phyloP scores from a whole-genome alignment of 2,888 invertebrate species.

The Girardia tigrina region DNA sequence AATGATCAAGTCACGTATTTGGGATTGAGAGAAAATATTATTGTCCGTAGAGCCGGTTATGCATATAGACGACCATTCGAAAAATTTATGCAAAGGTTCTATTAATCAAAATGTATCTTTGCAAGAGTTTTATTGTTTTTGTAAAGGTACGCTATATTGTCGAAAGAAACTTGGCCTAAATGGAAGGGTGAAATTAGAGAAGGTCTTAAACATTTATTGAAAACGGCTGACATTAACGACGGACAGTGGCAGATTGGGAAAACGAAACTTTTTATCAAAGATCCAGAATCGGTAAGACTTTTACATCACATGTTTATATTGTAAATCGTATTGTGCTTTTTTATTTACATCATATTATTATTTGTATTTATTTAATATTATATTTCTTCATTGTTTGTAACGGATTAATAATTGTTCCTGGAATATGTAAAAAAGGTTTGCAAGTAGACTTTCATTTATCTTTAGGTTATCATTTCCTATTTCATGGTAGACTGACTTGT shows the following conservation, averaged over 20 bases:
- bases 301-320: too few species aligned
- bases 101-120: neutral
- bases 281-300: conserved; percentile 52
- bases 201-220: conserved; percentile 56
- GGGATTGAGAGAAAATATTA: conserved; percentile 60
- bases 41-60: conserved; percentile 60
- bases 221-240: conserved; percentile 55
- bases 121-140: neutral
- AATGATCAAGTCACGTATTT: conserved; percentile 60
- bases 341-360: too few species aligned
- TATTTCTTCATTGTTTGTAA: too few species aligned
- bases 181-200: conserved; percentile 55
- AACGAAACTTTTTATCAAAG: conserved; percentile 60
- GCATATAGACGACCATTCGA: conserved; percentile 58
- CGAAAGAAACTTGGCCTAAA: conserved; percentile 57
- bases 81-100: conserved; percentile 56
- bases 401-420: too few species aligned
- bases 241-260: conserved; percentile 58
- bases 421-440: too few species aligned
- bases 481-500: too few species aligned
- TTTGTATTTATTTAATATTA: too few species aligned
- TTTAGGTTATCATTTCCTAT: too few species aligned
- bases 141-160: conserved; percentile 57
- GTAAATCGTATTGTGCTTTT: too few species aligned
- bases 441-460: too few species aligned